Evolutionary conservation across 2,888 invertebrate genomes (phyloP).

Genomic region (Sesia bembeciformis): DNA sequence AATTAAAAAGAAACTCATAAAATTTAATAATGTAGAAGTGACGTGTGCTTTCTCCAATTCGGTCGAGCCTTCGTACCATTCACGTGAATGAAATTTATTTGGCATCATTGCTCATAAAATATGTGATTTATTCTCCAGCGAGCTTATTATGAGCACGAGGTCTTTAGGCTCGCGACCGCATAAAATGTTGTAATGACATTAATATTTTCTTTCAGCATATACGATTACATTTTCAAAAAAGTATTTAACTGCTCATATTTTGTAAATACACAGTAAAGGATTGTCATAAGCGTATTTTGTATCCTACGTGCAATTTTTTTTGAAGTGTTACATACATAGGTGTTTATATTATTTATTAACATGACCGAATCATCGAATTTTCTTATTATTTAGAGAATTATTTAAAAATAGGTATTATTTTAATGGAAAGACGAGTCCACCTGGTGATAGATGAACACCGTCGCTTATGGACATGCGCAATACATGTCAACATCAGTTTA

Average conservation of each 20-base stretch:
- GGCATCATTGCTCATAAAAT: constrained; percentile 47
- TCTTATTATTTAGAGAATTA: too few species aligned
- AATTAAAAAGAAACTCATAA: constrained; percentile 18
- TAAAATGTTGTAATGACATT: constrained; percentile 57
- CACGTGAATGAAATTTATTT: constrained; percentile 44
- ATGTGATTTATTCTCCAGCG: constrained; percentile 45
- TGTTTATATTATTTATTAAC: too few species aligned
- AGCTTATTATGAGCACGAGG: constrained; percentile 42
- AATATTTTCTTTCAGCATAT: constrained; percentile 18
- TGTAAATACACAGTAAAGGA: too few species aligned
- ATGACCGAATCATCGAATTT: too few species aligned
- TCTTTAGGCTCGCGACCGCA: constrained; percentile 41
- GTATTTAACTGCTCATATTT: neutral
- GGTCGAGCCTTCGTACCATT: constrained; percentile 12
- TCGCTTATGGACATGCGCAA: too few species aligned
- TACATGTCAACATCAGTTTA: too few species aligned
- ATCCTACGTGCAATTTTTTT: too few species aligned
- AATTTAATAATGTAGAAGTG: constrained; percentile 8
- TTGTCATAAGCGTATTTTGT: too few species aligned
- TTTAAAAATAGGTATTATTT: too few species aligned
- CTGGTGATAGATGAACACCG: too few species aligned
- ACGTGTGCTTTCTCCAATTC: constrained; percentile 24
- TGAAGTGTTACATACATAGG: too few species aligned
- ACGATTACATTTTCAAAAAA: neutral
- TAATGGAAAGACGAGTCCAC: too few species aligned